A percentile compares a stretch with the other conserved stretches of the same genome.
phyloP scores from a whole-genome alignment of 2,888 invertebrate species.

The Lasioglossum figueresi region DNA sequence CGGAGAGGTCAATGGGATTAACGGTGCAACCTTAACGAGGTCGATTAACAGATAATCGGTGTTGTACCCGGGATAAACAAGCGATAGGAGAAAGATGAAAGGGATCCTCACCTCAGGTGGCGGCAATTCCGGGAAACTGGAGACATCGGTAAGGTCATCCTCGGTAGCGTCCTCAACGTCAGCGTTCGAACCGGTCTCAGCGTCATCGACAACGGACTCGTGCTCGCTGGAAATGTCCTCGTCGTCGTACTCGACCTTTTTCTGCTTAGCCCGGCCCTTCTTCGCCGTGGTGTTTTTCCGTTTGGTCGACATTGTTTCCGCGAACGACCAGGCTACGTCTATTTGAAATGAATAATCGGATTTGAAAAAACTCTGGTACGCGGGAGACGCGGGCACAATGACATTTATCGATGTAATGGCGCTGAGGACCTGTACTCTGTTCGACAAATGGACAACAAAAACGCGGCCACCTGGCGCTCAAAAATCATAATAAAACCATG shows the following conservation, averaged over 20 bases:
- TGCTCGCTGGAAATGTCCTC: conserved; percentile 83
- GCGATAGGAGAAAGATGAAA: conserved; percentile 16
- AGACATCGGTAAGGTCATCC: conserved; percentile 79
- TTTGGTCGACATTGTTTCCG: conserved; percentile 76
- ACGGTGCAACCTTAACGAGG: neutral
- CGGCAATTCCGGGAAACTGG: conserved; percentile 80
- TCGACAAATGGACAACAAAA: conserved; percentile 73
- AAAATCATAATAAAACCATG: conserved; percentile 76
- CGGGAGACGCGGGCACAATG: conserved; percentile 62
- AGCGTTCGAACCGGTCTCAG: conserved; percentile 74
- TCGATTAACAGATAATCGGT: neutral
- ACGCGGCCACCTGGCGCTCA: conserved; percentile 79
- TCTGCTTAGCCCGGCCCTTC: conserved; percentile 78
- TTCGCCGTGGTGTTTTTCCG: conserved; percentile 76
- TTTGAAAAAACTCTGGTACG: conserved; percentile 36
- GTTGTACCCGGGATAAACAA: conserved; percentile 36
- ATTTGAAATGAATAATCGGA: conserved; percentile 36
- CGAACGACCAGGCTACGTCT: conserved; percentile 5
- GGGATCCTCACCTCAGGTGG: conserved; percentile 79
- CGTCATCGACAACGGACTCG: conserved; percentile 80
- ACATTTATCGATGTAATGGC: conserved; percentile 78
- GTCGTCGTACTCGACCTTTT: conserved; percentile 82
- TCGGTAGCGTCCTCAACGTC: conserved; percentile 79
- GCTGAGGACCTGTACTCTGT: conserved; percentile 66
- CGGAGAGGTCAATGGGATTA: neutral